Evolutionary conservation across 2,888 invertebrate genomes (phyloP), one percentile per base, ranked within the genome.

Genomic region (Dioctria linearis): DNA sequence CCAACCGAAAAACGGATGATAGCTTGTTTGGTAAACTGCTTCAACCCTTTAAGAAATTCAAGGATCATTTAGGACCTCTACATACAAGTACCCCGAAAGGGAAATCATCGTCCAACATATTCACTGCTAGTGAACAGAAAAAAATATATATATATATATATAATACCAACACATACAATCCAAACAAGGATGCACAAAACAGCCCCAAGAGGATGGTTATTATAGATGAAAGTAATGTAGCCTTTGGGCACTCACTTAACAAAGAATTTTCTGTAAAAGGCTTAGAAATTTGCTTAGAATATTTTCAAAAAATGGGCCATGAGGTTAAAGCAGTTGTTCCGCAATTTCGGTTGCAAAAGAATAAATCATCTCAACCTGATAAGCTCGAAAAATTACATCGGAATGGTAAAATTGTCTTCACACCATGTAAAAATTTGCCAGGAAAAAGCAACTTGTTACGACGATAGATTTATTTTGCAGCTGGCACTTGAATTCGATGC

Each of bases 201-300:
- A 73, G 79, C 4, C 91, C 91, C 3, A 90, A 94, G 61, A 88
- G 95, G 63, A 93, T 94, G 87, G 90, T 96, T 81, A 90, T 96
- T 13, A 93, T 96, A 78, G 96, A 96, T 88, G 96, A 95, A 13
- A 94, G 94, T 86, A 96, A 96, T 89, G 93, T 96, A 13, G 96
- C 95, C 2, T 93, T 93, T 91, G 90, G 91, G 75, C 93, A 94
- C 85, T 90, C 91, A 0, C 89, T 90, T 65, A 90, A 91, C 39
- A 90, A 88, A 83, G 80, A 85, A n/a, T 96, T 95, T 87, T 95
- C 95, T 2, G 93, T 94, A 9, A 90, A 90, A 85, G 96, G 95
- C 0, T 90, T 96, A 5, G 89, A 93, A 86, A 92, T 96, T 67
- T 94, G 94, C 84, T 91, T 96, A 51, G 92, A 96, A 80, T 95